Evolutionary conservation across 2,797 vertebrate species (phyloP), one percentile per base, ranked within the genome.

Genomic region (Brotogeris chrysoptera): DNA sequence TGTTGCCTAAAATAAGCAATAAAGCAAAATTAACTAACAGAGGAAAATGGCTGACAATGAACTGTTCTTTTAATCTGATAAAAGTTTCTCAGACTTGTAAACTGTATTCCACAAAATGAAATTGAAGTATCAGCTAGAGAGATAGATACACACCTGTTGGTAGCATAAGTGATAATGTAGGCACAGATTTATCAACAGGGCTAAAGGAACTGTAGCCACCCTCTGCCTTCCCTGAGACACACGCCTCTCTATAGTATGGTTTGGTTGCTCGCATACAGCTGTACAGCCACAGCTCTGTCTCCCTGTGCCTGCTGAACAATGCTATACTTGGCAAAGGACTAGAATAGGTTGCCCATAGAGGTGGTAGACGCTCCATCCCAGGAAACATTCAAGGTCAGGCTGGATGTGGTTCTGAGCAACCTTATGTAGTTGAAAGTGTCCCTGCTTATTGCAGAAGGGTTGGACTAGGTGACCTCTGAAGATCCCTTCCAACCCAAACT

Each of bases 171-270:
- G 53, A 36, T 49, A 28, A 41, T 1, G 1, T 38, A 46, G 30
- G 53, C 30, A 53, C 15, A 76, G 20, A 34, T 85, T 72, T 77
- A 61, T 39, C 43, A 79, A 15, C 17, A 57, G 46, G 34, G n/a
- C 25, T 64, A 38, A 63, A 53, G 74, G 55, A 82, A 20, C 38
- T 34, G 25, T 39, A 57, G 44, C 44, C 32, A 34, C 21, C 3
- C 24, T 39, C 19, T 79, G 73, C 34, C 34, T 84, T 76, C 41
- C 41, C 23, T 89, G 41, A 55, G 63, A 27, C 49, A 25, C 27
- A 3, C 0, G 0, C 27, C 70, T 5, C 47, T 66, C 39, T 21
- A 1, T 25, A 0, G 0, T 24, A 27, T 7, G 59, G 39, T 39
- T 52, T 70, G 32, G 59, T 49, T 90, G 73, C 46, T 88, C 55